phyloP scores from a whole-genome alignment of 2,113 vertebrate species.

The Sinocyclocheilus grahami region DNA sequence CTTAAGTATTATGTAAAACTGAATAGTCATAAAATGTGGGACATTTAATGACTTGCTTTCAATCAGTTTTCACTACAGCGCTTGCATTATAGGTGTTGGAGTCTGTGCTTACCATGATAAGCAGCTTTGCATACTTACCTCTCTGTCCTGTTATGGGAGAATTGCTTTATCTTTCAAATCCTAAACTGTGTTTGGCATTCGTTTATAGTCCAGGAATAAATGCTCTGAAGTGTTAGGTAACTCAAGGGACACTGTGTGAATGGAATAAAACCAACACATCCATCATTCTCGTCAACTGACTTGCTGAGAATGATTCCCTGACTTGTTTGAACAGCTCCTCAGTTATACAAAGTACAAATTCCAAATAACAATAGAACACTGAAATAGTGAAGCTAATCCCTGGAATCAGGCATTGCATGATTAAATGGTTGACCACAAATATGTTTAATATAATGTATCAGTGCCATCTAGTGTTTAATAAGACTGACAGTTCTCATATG shows the following conservation, averaged over 20 bases:
- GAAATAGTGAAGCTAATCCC: background rate
- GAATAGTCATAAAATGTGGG: background rate
- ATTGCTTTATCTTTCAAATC: constrained; percentile 20
- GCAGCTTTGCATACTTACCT: constrained; percentile 44
- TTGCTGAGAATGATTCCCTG: background rate
- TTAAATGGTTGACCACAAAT: background rate
- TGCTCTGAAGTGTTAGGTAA: background rate
- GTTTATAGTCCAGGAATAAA: background rate
- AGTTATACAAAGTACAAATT: background rate
- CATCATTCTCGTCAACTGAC: background rate
- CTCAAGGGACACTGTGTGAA: background rate
- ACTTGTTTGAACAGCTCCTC: background rate
- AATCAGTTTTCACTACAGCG: constrained; percentile 23
- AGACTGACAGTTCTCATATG: background rate
- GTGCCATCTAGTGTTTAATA: constrained; percentile 26
- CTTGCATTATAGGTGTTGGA: constrained; percentile 14
- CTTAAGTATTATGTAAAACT: constrained; percentile 18
- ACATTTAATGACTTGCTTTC: constrained; percentile 26
- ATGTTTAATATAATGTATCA: background rate
- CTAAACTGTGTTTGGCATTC: constrained; percentile 12
- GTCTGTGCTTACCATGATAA: constrained; percentile 41
- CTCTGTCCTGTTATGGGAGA: constrained; percentile 12
- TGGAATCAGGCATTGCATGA: background rate
- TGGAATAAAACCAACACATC: background rate
- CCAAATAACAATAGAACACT: background rate